Base-by-base conservation (phyloP, 1,140 invertebrate genomes). In the Drosophila pachea region DNA sequence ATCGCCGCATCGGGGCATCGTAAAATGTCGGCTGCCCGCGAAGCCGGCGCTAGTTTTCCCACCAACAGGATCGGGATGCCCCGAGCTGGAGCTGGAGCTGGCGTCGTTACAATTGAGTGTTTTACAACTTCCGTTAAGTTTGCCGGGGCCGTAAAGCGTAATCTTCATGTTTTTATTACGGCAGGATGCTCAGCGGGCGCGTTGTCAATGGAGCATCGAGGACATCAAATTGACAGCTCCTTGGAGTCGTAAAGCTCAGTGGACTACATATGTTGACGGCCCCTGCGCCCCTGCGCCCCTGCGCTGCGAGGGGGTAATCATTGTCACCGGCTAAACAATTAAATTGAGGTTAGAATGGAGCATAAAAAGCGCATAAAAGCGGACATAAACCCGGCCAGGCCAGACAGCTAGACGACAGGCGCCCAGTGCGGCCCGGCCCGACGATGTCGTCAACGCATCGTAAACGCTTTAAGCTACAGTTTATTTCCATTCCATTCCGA, bases 321-420 rank as follows among this genome's bases (percentile, higher is more conserved):
- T 86, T 89, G 88, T 89, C 88, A 89, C 88, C 88, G 88, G 88
- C 81, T 89, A 89, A 89, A 88, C 88, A 89, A 89, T 89, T 89
- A 89, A 89, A 89, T 89, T 87, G 88, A 89, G 88, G 87, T 89
- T 89, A 83, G 82, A 89, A 89, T 88, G 76, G 79, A 69, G 76
- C 84, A 87, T 88, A 88, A 88, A 88, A 87, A 87, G 60, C 77
- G 68, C 81, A 87, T 88, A 88, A 89, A 89, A 88, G 58, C 22
- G 56, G 47, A 59, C 76, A 83, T 89, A 89, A 89, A 88, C 73
- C 53, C 58, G 36, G 5, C 47, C 60, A 65, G 53, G 55, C 73
- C 58, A 53, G 36, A 35, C 45, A 42, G 12, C 36, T 11, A 38
- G 36, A 11, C 36, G 36, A 5, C 36, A 38, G 36, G 36, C 47